Evolutionary conservation across 2,113 vertebrate species (phyloP).

Genomic region (Girardinichthys multiradiatus): DNA sequence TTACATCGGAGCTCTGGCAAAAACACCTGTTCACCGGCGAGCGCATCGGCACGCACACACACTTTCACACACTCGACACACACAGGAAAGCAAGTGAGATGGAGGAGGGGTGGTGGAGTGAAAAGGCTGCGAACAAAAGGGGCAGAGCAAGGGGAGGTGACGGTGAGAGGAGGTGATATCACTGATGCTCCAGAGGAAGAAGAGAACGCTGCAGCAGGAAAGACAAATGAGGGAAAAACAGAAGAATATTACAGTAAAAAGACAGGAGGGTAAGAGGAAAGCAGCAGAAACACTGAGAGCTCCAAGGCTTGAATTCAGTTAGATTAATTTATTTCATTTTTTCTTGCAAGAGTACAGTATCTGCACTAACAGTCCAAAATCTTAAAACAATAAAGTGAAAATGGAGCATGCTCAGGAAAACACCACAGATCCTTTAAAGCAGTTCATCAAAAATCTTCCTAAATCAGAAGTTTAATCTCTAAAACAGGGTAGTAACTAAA

Average conservation of each 20-base stretch:
- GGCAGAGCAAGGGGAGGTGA: neutral
- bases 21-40: slow-evolving; percentile 67
- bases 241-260: neutral
- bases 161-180: slow-evolving; percentile 1
- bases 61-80: slow-evolving; percentile 12
- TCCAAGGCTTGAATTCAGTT: neutral
- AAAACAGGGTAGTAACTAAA: too few relatives aligned
- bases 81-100: neutral
- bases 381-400: neutral
- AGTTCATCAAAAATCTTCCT: too few relatives aligned
- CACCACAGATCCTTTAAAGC: too few relatives aligned
- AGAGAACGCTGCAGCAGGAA: neutral
- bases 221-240: neutral
- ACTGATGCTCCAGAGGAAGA: neutral
- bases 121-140: slow-evolving; percentile 32
- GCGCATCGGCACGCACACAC: slow-evolving; percentile 43
- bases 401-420: neutral
- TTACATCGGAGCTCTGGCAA: slow-evolving; percentile 29
- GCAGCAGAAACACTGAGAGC: neutral
- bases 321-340: neutral
- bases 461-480: neutral
- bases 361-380: neutral
- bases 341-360: neutral
- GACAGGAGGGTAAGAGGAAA: neutral
- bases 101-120: slow-evolving; percentile 48